These are phyloP conservation scores for Calameuta filiformis DNA, from an alignment of 2,888 invertebrate genomes.

Conservation along the genomic window DNA sequence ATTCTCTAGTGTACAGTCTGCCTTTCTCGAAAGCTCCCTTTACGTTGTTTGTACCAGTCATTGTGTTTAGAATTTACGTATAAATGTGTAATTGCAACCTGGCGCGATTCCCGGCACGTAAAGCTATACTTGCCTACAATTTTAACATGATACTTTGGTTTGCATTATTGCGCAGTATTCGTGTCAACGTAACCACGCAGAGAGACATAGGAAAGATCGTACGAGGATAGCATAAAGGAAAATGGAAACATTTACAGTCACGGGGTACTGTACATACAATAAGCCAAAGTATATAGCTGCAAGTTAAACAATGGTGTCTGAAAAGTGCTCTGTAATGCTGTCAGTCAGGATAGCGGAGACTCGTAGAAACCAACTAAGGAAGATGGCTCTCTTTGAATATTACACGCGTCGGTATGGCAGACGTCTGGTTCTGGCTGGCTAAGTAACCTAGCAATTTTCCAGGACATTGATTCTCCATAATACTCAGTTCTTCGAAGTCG, in stretches of 20 bases:
- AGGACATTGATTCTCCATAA: slow-evolving; percentile 41
- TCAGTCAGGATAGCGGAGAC: neutral
- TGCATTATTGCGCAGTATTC: neutral
- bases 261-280: neutral
- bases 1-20: neutral
- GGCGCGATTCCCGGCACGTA: neutral
- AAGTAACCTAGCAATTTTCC: slow-evolving; percentile 50
- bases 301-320: neutral
- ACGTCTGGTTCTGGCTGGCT: neutral
- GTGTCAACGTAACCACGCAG: neutral
- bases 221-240: neutral
- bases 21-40: neutral
- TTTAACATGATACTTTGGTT: neutral
- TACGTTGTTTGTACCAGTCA: neutral
- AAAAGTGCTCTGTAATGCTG: neutral
- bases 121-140: neutral
- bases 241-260: neutral
- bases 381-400: neutral
- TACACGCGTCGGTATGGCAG: neutral
- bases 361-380: neutral
- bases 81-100: neutral
- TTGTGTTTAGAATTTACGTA: neutral
- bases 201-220: neutral
- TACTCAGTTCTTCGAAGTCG: slow-evolving; percentile 28
- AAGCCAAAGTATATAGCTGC: neutral